Evolutionary conservation across 2,113 vertebrate species (phyloP), one percentile per base, ranked within the genome.

Genomic region (Holacanthus passer): DNA sequence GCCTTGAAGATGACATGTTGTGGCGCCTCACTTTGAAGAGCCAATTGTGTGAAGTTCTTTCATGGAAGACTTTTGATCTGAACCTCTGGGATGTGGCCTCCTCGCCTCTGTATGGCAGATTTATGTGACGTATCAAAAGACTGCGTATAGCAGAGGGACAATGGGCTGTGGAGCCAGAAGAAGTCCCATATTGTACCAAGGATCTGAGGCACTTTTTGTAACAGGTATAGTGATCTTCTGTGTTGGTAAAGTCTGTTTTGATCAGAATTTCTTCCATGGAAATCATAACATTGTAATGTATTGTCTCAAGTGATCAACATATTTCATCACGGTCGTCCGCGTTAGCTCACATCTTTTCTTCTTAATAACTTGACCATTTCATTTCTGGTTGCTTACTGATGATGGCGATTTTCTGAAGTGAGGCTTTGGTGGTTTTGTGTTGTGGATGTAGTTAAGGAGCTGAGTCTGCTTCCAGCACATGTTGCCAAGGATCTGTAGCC

Each of bases 401-500:
- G 43, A 86, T 76, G 73, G n/a, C 59, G 48, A 17, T 56, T 72
- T 69, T 13, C 74, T 73, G 68, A 50, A 65, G 72, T 74, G 85
- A 60, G 43, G 72, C 79, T 78, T 86, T 80, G 69, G 71, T 79
- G 19, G n/a, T 73, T 84, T 69, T 89, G 76, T 88, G 83, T 87
- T 85, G 86, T 73, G 84, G 58, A 45, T 79, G 86, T 86, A 74
- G 89, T 89, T 91, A 87, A 84, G 87, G 72, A 90, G 84, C 75
- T 12, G 70, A 88, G 80, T 83, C 75, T 67, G 81, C 84, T 77
- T 88, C 81, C 81, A 69, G 86, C 77, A 59, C 91, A 85, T 79
- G 88, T 90, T 89, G 84, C 90, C 83, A 82, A 73, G 84, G 79
- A 87, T 85, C 83, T 85, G 91, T 87, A 82, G 73, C 75, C 77